Evolutionary conservation across 2,888 invertebrate genomes (phyloP).

Genomic region (Protodeltote pygarga): DNA sequence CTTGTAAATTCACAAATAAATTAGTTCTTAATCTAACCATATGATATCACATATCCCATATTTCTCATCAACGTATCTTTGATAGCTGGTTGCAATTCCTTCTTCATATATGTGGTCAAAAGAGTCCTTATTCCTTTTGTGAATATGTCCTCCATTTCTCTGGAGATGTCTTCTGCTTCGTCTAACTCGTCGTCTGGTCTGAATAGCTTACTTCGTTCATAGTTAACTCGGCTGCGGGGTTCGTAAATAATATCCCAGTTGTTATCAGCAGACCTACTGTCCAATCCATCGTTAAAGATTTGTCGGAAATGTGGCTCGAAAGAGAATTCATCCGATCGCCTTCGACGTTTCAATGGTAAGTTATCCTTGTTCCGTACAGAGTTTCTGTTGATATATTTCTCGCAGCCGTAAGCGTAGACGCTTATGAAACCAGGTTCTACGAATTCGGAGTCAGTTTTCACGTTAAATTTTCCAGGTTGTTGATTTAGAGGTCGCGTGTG

Average conservation of each 20-base stretch:
- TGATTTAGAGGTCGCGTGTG: constrained; percentile 90
- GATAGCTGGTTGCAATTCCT: constrained; percentile 93
- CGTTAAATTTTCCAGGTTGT: constrained; percentile 90
- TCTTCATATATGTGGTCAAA: constrained; percentile 93
- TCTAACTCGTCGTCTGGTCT: constrained; percentile 85
- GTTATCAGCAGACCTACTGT: constrained; percentile 65
- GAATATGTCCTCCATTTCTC: constrained; percentile 95
- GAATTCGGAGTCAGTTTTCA: constrained; percentile 93
- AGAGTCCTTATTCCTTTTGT: constrained; percentile 93
- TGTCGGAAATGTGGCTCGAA: constrained; percentile 71
- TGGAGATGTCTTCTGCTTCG: constrained; percentile 89
- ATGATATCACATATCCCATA: constrained; percentile 95
- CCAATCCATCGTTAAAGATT: constrained; percentile 55
- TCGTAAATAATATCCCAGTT: constrained; percentile 75
- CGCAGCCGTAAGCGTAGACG: constrained; percentile 94
- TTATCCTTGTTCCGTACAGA: constrained; percentile 75
- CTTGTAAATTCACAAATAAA: too few relatives aligned
- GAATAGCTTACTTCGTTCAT: constrained; percentile 81
- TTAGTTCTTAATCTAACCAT: constrained; percentile 84
- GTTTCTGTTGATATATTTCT: constrained; percentile 84
- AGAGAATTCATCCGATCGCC: constrained; percentile 76
- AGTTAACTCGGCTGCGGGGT: constrained; percentile 70
- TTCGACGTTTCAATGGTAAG: constrained; percentile 67
- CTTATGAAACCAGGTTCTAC: constrained; percentile 94
- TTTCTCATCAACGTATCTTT: constrained; percentile 95